These are phyloP conservation scores for Mythimna loreyi DNA, from an alignment of 2,888 invertebrate genomes.

Conservation along the genomic window DNA sequence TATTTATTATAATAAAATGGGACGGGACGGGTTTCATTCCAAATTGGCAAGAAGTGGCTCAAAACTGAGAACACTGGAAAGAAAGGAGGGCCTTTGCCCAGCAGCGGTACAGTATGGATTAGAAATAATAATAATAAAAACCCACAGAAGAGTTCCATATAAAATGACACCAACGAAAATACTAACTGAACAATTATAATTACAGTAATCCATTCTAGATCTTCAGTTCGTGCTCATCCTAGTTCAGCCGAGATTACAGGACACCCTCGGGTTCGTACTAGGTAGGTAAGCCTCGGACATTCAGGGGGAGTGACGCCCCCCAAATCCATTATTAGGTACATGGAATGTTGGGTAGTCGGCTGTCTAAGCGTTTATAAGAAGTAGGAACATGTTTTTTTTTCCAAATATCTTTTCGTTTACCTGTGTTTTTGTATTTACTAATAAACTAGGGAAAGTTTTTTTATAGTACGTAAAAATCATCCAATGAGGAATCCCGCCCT, in stretches of 20 bases:
- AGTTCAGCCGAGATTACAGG: slow-evolving; percentile 48
- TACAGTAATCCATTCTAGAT: slow-evolving; percentile 36
- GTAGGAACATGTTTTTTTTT: background rate
- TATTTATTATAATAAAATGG: no score
- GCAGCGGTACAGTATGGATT: no score
- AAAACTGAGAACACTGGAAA: no score
- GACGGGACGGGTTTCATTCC: no score
- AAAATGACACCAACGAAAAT: background rate
- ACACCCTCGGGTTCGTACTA: slow-evolving; percentile 9
- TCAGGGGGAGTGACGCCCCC: slow-evolving; percentile 15
- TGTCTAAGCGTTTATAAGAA: background rate
- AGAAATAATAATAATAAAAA: no score
- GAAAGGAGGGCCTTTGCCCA: no score
- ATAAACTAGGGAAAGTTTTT: no score
- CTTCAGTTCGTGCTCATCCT: slow-evolving; percentile 48
- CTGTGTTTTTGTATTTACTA: background rate
- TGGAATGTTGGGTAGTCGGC: background rate
- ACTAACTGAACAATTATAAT: slow-evolving; percentile 31
- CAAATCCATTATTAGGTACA: slow-evolving; percentile 43
- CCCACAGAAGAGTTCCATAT: no score
- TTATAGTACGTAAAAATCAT: no score
- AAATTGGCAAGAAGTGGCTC: no score
- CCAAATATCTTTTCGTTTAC: background rate
- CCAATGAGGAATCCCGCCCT: no score
- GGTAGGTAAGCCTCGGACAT: slow-evolving; percentile 48